A percentile compares a stretch with the other conserved stretches of the same genome.
Evolutionary conservation across 1,140 invertebrate species (phyloP).

Genomic region (Drosophila guanche): DNA sequence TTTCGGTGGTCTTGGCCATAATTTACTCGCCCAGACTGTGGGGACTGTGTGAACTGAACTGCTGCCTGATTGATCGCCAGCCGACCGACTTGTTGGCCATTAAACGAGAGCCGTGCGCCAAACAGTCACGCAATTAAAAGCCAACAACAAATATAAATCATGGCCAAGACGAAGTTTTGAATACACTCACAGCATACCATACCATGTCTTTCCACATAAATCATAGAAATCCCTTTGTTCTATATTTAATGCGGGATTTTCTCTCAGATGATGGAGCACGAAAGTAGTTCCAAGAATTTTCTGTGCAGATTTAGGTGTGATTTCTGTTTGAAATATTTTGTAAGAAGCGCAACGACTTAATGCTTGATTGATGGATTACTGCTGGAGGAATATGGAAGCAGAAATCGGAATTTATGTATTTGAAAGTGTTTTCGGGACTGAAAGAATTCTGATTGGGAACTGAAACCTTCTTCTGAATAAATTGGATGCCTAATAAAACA

Average conservation of each 20-base stretch:
- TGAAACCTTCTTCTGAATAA: no score
- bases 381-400: no score
- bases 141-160: constrained; percentile 27
- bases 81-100: constrained; percentile 65
- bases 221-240: constrained; percentile 48
- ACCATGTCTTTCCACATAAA: constrained; percentile 14
- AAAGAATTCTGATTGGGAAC: no score
- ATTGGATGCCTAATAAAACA: no score
- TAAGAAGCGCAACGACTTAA: no score
- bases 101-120: constrained; percentile 64
- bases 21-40: constrained; percentile 38
- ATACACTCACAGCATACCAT: constrained; percentile 23
- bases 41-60: not conserved
- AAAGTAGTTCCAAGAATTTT: constrained; percentile 1
- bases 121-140: constrained; percentile 70
- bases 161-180: constrained; percentile 37
- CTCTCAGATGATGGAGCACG: not conserved
- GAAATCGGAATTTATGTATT: no score
- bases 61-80: constrained; percentile 65
- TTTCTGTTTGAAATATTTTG: no score
- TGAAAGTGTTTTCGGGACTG: no score
- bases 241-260: constrained; percentile 30
- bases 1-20: constrained; percentile 29
- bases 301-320: no score
- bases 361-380: no score